These are phyloP conservation scores for Muscicapa striata DNA, from an alignment of 2,797 vertebrate genomes.

Conservation along the genomic window DNA sequence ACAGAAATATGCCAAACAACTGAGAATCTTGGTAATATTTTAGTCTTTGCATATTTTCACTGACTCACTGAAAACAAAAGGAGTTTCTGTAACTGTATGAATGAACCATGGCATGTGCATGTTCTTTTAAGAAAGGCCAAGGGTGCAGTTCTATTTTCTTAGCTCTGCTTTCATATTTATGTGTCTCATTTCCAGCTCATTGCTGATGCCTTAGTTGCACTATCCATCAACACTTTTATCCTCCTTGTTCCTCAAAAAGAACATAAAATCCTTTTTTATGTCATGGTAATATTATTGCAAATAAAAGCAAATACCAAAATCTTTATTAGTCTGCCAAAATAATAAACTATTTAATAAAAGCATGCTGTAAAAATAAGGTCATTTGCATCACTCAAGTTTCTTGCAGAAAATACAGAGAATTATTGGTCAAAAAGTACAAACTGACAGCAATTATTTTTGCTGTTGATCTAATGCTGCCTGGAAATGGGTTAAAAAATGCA, in stretches of 20 bases:
- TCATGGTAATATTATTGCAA: conserved; percentile 91
- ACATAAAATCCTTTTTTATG: conserved; percentile 94
- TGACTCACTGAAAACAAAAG: conserved; percentile 82
- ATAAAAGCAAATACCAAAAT: conserved; percentile 92
- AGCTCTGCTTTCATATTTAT: conserved; percentile 96
- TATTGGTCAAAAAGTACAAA: conserved; percentile 83
- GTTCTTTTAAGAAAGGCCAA: conserved; percentile 96
- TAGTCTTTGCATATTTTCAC: conserved; percentile 58
- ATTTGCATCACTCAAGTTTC: conserved; percentile 89
- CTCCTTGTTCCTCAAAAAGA: conserved; percentile 91
- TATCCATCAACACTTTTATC: conserved; percentile 97
- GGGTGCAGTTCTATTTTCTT: conserved; percentile 91
- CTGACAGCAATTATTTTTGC: conserved; percentile 79
- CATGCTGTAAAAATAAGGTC: conserved; percentile 89
- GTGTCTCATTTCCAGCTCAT: conserved; percentile 96
- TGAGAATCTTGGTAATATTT: conserved; percentile 57
- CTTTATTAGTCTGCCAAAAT: conserved; percentile 92
- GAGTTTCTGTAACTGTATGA: conserved; percentile 89
- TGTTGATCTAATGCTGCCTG: conserved; percentile 66
- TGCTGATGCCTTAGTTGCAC: conserved; percentile 90
- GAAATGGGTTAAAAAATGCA: conserved; percentile 71
- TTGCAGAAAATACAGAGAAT: conserved; percentile 80
- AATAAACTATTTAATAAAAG: conserved; percentile 95
- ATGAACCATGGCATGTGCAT: conserved; percentile 89
- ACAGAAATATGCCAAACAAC: conserved; percentile 51